A percentile compares a stretch with the other conserved stretches of the same genome.
Evolutionary conservation across 2,797 vertebrate genomes (phyloP).

Genomic region (Melopsittacus undulatus): DNA sequence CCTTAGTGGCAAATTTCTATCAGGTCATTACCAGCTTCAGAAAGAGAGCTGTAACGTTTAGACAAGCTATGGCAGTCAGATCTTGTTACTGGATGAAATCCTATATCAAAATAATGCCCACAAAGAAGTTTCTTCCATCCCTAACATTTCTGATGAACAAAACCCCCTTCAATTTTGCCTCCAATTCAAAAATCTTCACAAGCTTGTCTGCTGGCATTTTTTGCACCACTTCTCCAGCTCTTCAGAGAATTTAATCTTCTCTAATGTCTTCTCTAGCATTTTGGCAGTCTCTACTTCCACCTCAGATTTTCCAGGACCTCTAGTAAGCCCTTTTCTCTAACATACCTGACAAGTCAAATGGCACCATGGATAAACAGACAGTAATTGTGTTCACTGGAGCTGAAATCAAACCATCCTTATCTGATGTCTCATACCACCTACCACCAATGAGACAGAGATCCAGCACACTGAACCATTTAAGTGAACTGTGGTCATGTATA

Average conservation of each 20-base stretch:
- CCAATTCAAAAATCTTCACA: neutral
- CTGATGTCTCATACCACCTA: neutral
- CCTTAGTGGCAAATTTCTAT: neutral
- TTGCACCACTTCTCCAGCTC: neutral
- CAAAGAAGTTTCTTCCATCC: neutral
- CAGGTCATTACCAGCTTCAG: neutral
- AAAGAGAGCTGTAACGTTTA: neutral
- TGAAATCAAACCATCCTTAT: neutral
- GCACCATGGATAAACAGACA: neutral
- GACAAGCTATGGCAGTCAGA: neutral
- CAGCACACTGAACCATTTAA: neutral
- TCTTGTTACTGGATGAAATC: neutral
- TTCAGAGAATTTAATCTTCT: neutral
- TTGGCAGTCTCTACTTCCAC: neutral
- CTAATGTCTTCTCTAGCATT: neutral
- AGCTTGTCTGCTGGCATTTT: neutral
- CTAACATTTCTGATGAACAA: neutral
- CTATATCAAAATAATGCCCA: neutral
- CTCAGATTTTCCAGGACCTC: neutral
- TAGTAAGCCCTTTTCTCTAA: neutral
- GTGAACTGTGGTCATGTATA: neutral
- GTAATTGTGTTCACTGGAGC: neutral
- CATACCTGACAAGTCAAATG: neutral
- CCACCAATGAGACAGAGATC: neutral
- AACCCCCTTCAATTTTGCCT: neutral